Evolutionary conservation across 2,113 vertebrate genomes (phyloP).

Genomic region (Crocuta crocuta): DNA sequence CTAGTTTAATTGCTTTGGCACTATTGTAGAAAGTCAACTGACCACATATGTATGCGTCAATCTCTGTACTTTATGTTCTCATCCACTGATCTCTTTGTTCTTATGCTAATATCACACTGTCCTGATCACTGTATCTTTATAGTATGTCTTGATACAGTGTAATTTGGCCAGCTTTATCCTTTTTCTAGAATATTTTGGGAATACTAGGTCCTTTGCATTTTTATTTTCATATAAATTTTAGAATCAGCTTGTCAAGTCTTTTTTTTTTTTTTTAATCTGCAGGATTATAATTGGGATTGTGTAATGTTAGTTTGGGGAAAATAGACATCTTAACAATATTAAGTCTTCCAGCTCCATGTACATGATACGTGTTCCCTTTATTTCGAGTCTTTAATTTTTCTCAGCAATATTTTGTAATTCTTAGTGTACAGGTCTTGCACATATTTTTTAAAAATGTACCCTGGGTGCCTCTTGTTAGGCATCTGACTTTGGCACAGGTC

Average conservation of each 20-base stretch:
- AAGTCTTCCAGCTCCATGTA: background rate
- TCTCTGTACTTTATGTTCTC: slow-evolving; percentile 8
- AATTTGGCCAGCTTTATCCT: background rate
- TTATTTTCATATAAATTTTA: slow-evolving; percentile 34
- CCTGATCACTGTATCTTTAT: background rate
- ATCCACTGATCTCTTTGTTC: background rate
- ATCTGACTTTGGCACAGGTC: too few species aligned
- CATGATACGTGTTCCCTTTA: background rate
- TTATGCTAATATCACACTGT: background rate
- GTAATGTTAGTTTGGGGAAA: background rate
- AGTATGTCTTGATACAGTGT: background rate
- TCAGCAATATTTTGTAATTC: background rate
- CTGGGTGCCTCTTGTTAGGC: too few species aligned
- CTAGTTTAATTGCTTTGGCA: slow-evolving; percentile 15
- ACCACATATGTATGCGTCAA: background rate
- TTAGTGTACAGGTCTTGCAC: background rate
- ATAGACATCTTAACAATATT: background rate
- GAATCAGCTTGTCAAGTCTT: background rate
- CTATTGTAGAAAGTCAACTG: background rate
- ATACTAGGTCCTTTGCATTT: slow-evolving; percentile 13
- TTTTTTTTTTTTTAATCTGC: background rate
- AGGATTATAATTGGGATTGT: slow-evolving; percentile 23
- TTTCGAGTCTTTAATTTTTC: background rate
- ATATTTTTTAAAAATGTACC: background rate
- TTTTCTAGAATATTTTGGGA: slow-evolving; percentile 39